These are phyloP conservation scores for Rhynchopsitta pachyrhyncha DNA, from an alignment of 2,113 vertebrate genomes.

Conservation along the genomic window DNA sequence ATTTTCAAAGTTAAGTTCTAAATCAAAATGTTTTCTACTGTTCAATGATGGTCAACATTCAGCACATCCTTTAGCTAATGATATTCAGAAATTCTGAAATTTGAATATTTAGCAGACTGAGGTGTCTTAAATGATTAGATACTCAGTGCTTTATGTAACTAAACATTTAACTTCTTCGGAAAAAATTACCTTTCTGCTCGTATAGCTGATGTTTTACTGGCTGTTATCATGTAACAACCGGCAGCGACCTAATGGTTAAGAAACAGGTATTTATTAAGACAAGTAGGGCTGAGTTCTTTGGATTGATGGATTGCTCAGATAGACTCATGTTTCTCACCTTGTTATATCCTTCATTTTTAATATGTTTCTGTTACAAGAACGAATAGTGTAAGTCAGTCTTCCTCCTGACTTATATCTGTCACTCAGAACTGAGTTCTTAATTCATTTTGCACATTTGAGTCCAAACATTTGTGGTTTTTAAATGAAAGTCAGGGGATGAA, in stretches of 20 bases:
- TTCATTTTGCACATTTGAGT: constrained; percentile 36
- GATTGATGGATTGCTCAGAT: background rate
- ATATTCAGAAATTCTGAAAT: background rate
- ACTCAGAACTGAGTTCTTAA: constrained; percentile 19
- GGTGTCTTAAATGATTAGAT: background rate
- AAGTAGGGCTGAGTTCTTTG: background rate
- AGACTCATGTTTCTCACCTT: background rate
- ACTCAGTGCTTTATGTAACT: background rate
- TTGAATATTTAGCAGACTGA: background rate
- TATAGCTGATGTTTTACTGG: background rate
- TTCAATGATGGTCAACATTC: background rate
- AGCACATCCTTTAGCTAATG: background rate
- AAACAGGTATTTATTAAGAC: background rate
- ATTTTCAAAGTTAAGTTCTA: background rate
- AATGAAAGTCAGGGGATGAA: constrained; percentile 44
- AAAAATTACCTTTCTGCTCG: background rate
- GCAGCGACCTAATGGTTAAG: background rate
- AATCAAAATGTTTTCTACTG: background rate
- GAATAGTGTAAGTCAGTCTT: constrained; percentile 6
- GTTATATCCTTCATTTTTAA: background rate
- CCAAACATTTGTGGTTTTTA: constrained; percentile 50
- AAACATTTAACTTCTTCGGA: background rate
- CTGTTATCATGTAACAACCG: background rate
- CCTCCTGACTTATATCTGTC: background rate
- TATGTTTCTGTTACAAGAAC: background rate